These are phyloP conservation scores for Agonopterix arenella DNA, from an alignment of 2,888 invertebrate species.

Conservation along the genomic window DNA sequence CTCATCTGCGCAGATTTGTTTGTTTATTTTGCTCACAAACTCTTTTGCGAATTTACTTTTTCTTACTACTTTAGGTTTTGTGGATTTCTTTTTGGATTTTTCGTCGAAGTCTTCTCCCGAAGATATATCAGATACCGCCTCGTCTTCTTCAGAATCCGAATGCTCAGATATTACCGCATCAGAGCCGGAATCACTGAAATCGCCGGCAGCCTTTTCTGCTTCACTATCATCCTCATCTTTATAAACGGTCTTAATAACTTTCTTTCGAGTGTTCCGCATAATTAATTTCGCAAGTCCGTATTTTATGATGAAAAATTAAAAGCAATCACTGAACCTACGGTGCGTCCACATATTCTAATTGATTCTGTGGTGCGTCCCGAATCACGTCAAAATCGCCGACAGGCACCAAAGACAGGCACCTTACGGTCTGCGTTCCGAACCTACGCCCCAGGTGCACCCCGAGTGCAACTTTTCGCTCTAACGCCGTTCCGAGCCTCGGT, in stretches of 20 bases:
- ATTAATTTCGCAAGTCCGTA: too few relatives aligned
- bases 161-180: constrained; percentile 60
- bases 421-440: too few relatives aligned
- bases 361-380: too few relatives aligned
- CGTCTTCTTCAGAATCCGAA: constrained; percentile 50
- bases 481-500: too few relatives aligned
- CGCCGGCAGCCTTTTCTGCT: constrained; percentile 35
- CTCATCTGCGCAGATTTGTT: constrained; percentile 30
- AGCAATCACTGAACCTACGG: too few relatives aligned
- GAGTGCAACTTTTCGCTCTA: too few relatives aligned
- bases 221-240: constrained; percentile 60
- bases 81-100: constrained; percentile 21
- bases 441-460: too few relatives aligned
- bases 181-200: constrained; percentile 71
- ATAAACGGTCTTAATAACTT: constrained; percentile 58
- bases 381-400: too few relatives aligned
- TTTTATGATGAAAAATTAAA: too few relatives aligned
- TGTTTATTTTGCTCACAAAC: constrained; percentile 43
- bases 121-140: constrained; percentile 29
- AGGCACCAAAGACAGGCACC: too few relatives aligned
- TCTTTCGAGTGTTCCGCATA: constrained; percentile 46
- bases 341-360: too few relatives aligned
- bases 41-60: constrained; percentile 40
- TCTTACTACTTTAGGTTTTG: constrained; percentile 13
- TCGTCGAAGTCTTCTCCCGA: constrained; percentile 47